Evolutionary conservation across 2,888 invertebrate species (phyloP).

Genomic region (Ochropacha duplaris): DNA sequence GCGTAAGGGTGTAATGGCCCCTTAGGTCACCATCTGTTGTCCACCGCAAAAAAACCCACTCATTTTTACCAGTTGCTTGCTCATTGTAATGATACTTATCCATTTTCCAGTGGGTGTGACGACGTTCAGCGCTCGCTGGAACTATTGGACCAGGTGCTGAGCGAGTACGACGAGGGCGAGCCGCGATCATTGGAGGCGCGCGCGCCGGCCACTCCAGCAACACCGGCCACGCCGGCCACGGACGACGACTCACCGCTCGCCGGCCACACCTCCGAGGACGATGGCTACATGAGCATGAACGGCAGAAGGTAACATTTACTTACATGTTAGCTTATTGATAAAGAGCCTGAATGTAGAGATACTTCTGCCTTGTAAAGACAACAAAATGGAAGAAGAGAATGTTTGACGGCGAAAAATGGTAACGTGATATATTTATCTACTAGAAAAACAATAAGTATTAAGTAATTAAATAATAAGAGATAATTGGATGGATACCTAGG

Average conservation of each 20-base stretch:
- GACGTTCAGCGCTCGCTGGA: constrained; percentile 95
- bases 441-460: too few relatives aligned
- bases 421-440: too few relatives aligned
- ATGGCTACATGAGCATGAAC: constrained; percentile 97
- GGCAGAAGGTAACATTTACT: constrained; percentile 86
- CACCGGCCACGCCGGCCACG: constrained; percentile 81
- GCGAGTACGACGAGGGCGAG: constrained; percentile 93
- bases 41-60: too few relatives aligned
- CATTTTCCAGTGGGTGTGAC: constrained; percentile 88
- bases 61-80: too few relatives aligned
- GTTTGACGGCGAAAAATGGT: too few relatives aligned
- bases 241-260: constrained; percentile 90
- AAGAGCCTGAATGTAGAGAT: too few relatives aligned
- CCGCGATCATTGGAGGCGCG: constrained; percentile 76
- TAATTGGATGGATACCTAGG: too few relatives aligned
- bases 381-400: too few relatives aligned
- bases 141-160: constrained; percentile 93
- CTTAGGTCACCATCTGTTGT: too few relatives aligned
- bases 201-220: constrained; percentile 74
- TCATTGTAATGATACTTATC: neutral
- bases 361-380: too few relatives aligned
- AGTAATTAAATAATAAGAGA: too few relatives aligned
- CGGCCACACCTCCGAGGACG: constrained; percentile 94
- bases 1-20: too few relatives aligned
- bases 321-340: neutral